Base-by-base conservation (phyloP, 2,888 invertebrate species). In the Plagodis dolabraria region DNA sequence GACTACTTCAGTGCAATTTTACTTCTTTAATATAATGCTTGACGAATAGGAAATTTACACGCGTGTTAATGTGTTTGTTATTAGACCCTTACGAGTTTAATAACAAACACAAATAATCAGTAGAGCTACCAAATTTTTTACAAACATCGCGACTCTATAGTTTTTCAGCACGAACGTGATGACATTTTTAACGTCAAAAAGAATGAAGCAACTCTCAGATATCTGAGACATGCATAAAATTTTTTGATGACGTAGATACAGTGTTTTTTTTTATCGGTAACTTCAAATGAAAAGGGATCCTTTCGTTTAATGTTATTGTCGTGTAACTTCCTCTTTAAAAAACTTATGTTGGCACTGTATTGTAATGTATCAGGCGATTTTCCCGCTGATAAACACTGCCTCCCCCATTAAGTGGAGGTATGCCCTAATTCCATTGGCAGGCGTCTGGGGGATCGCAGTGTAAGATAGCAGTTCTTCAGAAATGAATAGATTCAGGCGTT, bases 141-240 rank as follows among this genome's bases (percentile, higher is more conserved):
- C 36, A 34, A 57, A 33, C 6, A 46, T 33, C 51, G 6, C 55
- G 52, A 56, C 60, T 61, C 56, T 33, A 57, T 12, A 44, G 49
- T 33, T 53, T 50, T 46, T 12, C 22, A 44, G 36, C 48, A 49
- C 33, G 12, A 45, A 33, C 12, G 36, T 36, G 60, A 60, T 60
- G 60, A 64, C 57, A 56, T 57, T 57, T 55, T 60, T 53, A 56
- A 45, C 47, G 48, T 48, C 48, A 45, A 50, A 57, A 49, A 61
- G 33, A 46, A 53, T 57, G 56, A 10, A 36, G 35, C 53, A 49
- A 45, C 42, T 50, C 45, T 53, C 55, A 11, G 53, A 57, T 61
- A 53, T 61, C 53, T 45, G 44, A 54, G 7, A 11, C 12, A 56
- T 60, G 45, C 42, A 57, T 47, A 57, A 33, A 33, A 50, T 47